A percentile compares a stretch with the other conserved stretches of the same genome.
phyloP scores from a whole-genome alignment of 2,113 vertebrate species.

The cat (Felis catus) region DNA sequence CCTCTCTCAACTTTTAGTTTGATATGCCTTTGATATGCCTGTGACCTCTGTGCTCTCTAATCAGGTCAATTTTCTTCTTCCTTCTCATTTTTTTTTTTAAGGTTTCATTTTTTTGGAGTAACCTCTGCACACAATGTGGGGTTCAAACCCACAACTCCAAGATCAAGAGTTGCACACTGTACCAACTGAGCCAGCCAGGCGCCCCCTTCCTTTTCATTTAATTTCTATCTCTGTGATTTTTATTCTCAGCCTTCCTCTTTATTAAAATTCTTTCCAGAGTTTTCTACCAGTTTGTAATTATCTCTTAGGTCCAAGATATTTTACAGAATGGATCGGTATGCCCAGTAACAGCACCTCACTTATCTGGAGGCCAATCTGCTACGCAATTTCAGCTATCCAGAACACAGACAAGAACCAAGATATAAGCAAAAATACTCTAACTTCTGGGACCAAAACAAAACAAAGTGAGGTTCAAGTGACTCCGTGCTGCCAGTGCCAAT shows the following conservation, averaged over 20 bases:
- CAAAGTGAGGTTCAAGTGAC: neutral
- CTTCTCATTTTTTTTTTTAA: neutral
- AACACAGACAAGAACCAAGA: slow-evolving; percentile 20
- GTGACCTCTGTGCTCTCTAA: neutral
- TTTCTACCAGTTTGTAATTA: neutral
- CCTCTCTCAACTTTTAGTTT: neutral
- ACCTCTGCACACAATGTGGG: too few species aligned
- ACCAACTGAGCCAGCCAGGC: too few species aligned
- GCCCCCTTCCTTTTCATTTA: neutral
- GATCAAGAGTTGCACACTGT: too few species aligned
- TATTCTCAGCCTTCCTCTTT: neutral
- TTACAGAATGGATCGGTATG: neutral
- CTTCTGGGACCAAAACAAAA: neutral
- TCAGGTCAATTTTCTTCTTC: neutral
- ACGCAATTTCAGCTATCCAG: neutral
- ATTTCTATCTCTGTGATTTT: slow-evolving; percentile 19
- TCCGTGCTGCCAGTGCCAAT: neutral
- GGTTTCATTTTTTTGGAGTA: too few species aligned
- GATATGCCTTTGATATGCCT: neutral
- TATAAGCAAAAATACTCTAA: neutral
- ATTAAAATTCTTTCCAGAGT: neutral
- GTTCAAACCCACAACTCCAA: too few species aligned
- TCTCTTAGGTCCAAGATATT: neutral
- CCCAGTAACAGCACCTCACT: neutral
- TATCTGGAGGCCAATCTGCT: neutral